These are phyloP conservation scores for Agonopterix arenella DNA, from an alignment of 2,888 invertebrate genomes.

Conservation along the genomic window DNA sequence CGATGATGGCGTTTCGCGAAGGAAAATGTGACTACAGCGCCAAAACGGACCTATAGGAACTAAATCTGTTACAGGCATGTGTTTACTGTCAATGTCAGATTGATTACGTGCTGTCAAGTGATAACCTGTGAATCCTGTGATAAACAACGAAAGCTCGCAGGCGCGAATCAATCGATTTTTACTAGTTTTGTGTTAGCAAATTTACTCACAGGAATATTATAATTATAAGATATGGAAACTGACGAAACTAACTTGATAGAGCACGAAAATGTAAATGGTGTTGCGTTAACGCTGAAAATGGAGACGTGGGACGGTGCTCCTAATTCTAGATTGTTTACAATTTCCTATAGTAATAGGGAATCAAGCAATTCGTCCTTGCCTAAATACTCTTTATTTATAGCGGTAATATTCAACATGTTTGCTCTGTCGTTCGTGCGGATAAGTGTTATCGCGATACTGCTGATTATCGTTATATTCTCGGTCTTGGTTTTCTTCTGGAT, in stretches of 20 bases:
- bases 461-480: slow-evolving; percentile 48
- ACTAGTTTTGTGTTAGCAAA: too few relatives aligned
- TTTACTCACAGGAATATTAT: neutral
- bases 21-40: too few relatives aligned
- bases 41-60: too few relatives aligned
- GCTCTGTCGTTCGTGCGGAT: slow-evolving; percentile 45
- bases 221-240: slow-evolving; percentile 11
- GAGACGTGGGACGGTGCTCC: slow-evolving; percentile 36
- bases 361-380: slow-evolving; percentile 37
- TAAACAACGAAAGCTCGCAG: neutral
- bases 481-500: slow-evolving; percentile 60
- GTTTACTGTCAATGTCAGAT: too few relatives aligned
- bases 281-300: slow-evolving; percentile 43
- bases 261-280: slow-evolving; percentile 59
- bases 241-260: slow-evolving; percentile 24
- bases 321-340: slow-evolving; percentile 50
- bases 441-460: slow-evolving; percentile 42
- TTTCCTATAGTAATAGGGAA: slow-evolving; percentile 47
- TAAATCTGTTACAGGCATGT: too few relatives aligned
- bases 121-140: too few relatives aligned
- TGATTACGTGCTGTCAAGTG: too few relatives aligned
- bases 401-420: slow-evolving; percentile 50
- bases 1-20: too few relatives aligned
- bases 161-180: too few relatives aligned
- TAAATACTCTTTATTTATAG: slow-evolving; percentile 41